Evolutionary conservation across 2,113 vertebrate genomes (phyloP), one percentile per base, ranked within the genome.

Genomic region (Progne subis): DNA sequence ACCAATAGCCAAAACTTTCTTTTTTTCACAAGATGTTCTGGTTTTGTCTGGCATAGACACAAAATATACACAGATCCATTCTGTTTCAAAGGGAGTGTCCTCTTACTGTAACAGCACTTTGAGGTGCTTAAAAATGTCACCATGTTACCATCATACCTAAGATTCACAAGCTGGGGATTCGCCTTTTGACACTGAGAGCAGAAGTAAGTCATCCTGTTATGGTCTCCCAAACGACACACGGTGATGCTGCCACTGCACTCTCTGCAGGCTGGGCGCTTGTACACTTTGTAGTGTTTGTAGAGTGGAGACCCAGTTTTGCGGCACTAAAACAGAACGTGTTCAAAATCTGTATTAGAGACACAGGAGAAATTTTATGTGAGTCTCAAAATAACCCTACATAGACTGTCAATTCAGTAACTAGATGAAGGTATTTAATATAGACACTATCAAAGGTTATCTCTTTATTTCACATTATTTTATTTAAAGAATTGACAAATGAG

Each of bases 171-270:
- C 46, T 97, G 97, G 72, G 98, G 98, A 95, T 98, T 98, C 9
- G 60, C 97, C 29, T 97, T 98, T 91, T 99, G 99, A 93, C 99
- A 99, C 0, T 1, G 95, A 56, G 98, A 94, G 83, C 99, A 99
- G 97, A 99, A 99, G 96, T 99, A 99, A 18, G 99, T 99, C 98
- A 99, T 99, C 95, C 99, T 98, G 92, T 96, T 96, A 29, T 98
- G 97, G 71, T 99, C 98, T 90, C 99, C 99, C 68, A 99, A 94
- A n/a, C 98, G 99, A 97, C 99, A 99, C 76, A 98, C 98, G 1
- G 98, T 99, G 96, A 99, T 96, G 95, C 95, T 98, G 79, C 94
- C 91, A 7, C 29, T 39, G 92, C 99, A 99, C 52, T 97, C 98
- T 68, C 97, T 87, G 65, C 99, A 99, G 75, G 86, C 88, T n/a